Percentiles rank a stretch among this genome's conserved stretches.
Conservation (phyloP, 2,113 vertebrate genomes). For the Choloepus hoffmanni region DNA sequence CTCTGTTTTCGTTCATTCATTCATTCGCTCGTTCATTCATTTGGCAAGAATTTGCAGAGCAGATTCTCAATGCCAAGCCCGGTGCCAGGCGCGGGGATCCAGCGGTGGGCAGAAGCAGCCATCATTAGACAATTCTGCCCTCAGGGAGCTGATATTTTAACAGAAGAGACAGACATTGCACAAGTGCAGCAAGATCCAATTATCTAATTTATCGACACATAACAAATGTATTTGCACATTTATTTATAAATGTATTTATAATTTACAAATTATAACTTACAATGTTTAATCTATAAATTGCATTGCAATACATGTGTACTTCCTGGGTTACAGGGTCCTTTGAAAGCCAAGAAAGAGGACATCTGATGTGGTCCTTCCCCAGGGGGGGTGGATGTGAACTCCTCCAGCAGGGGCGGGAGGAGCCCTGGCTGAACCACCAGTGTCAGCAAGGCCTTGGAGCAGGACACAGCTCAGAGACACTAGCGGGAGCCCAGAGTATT, state of each 20-base stretch:
- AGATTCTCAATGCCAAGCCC: background rate
- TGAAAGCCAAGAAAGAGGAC: background rate
- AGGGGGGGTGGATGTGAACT: background rate
- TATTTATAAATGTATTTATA: background rate
- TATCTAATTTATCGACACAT: background rate
- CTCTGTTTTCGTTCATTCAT: background rate
- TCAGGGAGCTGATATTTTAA: background rate
- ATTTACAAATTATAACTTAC: background rate
- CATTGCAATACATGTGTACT: background rate
- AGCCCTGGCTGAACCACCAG: background rate
- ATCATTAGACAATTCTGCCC: rapidly evolving
- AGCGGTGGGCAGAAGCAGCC: background rate
- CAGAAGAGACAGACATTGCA: background rate
- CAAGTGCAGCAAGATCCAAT: background rate
- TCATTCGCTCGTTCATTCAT: background rate
- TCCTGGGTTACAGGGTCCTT: background rate
- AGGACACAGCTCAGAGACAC: background rate
- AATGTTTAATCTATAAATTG: background rate
- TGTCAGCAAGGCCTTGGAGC: constrained; percentile 19
- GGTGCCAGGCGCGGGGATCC: background rate
- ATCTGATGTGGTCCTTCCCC: background rate
- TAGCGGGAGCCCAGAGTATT: background rate
- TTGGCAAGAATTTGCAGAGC: background rate
- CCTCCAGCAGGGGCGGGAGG: background rate
- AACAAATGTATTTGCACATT: background rate